Percentiles rank a stretch among this genome's conserved stretches.
These are phyloP conservation scores for Ariopsis seemanni DNA, from an alignment of 2,113 vertebrate species.

Conservation along the genomic window DNA sequence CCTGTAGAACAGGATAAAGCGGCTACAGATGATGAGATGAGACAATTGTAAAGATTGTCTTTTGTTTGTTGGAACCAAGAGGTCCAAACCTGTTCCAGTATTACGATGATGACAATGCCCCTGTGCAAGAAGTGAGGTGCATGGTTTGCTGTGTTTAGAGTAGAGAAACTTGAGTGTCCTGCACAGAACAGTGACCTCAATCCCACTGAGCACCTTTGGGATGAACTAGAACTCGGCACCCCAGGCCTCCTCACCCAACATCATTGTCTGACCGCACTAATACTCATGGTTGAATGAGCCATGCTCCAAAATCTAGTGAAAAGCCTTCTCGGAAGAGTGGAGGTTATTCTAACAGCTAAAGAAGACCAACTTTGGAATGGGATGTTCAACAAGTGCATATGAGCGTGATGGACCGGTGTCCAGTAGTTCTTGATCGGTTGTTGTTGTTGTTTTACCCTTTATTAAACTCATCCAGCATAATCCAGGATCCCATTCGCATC, in stretches of 20 bases:
- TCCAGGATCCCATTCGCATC: background rate
- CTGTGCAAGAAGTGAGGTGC: background rate
- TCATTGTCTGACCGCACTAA: background rate
- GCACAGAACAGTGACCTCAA: background rate
- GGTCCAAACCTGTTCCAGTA: background rate
- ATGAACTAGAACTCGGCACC: too few species aligned
- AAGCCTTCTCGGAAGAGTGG: background rate
- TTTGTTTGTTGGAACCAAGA: background rate
- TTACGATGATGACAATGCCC: too few species aligned
- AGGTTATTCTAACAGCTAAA: background rate
- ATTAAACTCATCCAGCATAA: background rate
- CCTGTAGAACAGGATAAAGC: too few species aligned
- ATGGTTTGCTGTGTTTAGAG: background rate
- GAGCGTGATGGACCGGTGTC: background rate
- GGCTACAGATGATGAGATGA: too few species aligned
- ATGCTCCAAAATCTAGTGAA: background rate
- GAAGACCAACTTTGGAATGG: too few species aligned
- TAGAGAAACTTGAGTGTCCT: background rate
- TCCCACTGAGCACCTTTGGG: background rate
- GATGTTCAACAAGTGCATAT: background rate
- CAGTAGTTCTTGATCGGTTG: background rate
- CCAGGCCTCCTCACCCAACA: background rate
- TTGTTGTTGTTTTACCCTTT: background rate
- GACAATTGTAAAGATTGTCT: too few species aligned
- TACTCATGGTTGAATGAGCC: too few species aligned